Conservation (phyloP, 2,797 vertebrate genomes). For the Chelon labrosus region DNA sequence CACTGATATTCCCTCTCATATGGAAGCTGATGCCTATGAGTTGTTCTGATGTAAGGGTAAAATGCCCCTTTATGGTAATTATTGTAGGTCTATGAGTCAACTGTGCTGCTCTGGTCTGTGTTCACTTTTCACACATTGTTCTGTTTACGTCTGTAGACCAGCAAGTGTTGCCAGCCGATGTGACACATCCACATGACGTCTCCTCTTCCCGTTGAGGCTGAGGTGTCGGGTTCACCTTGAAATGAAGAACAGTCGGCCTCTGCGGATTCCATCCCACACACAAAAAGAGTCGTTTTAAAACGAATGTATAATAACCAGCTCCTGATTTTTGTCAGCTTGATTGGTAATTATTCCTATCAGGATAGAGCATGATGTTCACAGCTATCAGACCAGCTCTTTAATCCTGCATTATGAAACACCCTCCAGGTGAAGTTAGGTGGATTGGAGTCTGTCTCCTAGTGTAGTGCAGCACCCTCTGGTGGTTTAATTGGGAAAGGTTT, state of each 20-base stretch:
- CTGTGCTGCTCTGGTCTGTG: not conserved
- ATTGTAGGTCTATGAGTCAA: not conserved
- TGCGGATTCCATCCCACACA: not conserved
- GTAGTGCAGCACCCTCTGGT: constrained; percentile 42
- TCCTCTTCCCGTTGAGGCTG: constrained; percentile 9
- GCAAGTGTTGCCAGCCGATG: constrained; percentile 27
- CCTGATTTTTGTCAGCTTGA: not conserved
- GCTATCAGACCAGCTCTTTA: not conserved
- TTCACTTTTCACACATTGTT: constrained; percentile 25
- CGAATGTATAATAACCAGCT: not conserved
- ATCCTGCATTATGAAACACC: constrained; percentile 20
- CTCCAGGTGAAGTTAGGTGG: constrained; percentile 26
- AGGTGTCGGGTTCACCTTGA: constrained; percentile 54
- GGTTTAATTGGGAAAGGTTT: not conserved
- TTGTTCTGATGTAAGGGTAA: not conserved
- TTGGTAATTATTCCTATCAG: constrained; percentile 2
- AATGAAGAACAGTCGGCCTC: not conserved
- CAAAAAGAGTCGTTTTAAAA: not conserved
- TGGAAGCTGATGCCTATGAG: constrained; percentile 1
- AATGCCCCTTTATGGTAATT: not conserved
- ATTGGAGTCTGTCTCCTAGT: not conserved
- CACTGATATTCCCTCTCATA: not conserved
- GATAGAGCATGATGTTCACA: not conserved
- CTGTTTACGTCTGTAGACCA: constrained; percentile 9
- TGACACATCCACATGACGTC: constrained; percentile 41